Evolutionary conservation across 2,113 vertebrate genomes (phyloP).

Genomic region (Pongo abelii): DNA sequence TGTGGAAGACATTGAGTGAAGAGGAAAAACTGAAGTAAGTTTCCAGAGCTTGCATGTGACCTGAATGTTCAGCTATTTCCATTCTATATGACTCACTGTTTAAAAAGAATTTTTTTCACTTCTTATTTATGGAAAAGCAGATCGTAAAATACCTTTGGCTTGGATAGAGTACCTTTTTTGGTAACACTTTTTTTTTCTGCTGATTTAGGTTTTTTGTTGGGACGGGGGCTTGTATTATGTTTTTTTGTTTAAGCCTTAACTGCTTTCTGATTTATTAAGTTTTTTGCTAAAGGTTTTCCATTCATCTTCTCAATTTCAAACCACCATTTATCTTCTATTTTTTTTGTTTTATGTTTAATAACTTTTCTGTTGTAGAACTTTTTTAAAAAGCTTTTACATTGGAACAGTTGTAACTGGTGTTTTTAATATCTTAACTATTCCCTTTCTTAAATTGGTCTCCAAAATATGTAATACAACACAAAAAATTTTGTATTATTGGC

Average conservation of each 20-base stretch:
- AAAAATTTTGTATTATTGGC: not conserved
- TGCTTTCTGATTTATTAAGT: conserved; percentile 73
- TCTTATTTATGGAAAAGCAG: conserved; percentile 79
- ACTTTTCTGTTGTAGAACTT: not conserved
- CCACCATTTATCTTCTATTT: conserved; percentile 5
- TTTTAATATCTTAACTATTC: not conserved
- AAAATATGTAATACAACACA: not conserved
- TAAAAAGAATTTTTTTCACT: conserved; percentile 57
- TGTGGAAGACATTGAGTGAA: conserved; percentile 91
- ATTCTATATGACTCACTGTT: conserved; percentile 84
- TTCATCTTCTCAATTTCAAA: conserved; percentile 61
- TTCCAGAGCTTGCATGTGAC: conserved; percentile 84
- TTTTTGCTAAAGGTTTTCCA: conserved; percentile 76
- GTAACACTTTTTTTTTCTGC: conserved; percentile 50
- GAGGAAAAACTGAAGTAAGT: conserved; percentile 94
- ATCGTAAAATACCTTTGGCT: conserved; percentile 81
- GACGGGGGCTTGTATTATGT: conserved; percentile 32
- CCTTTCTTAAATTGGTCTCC: not conserved
- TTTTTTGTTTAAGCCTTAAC: conserved; percentile 63
- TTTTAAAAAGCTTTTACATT: not conserved
- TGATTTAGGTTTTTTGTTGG: not conserved
- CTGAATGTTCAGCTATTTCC: conserved; percentile 81
- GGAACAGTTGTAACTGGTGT: not conserved
- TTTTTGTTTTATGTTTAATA: conserved; percentile 10
- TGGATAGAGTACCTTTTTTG: conserved; percentile 60